Base-by-base conservation (phyloP, 2,797 vertebrate genomes). In the Echeneis naucrates region DNA sequence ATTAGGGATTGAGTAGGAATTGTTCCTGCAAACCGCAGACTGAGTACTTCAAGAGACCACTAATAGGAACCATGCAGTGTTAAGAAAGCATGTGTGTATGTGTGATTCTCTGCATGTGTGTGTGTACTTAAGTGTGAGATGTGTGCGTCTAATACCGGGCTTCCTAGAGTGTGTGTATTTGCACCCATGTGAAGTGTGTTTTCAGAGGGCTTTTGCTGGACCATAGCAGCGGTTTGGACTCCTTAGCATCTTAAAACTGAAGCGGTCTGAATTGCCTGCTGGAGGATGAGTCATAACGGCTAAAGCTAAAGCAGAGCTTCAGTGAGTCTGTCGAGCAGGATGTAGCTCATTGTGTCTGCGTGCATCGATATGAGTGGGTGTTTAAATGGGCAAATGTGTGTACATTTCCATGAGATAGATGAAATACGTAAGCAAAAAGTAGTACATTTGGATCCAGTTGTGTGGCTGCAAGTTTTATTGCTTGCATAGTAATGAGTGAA, bases 281-380 rank as follows among this genome's bases (percentile, higher is more conserved):
- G 76, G 81, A 83, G 78, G 88, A 92, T 93, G 93, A 93, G 89
- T 94, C 92, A 93, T 84, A 78, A 83, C 51, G 61, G 90, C 88
- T 87, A 70, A 88, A 87, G 86, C 88, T 88, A 82, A 91, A 90
- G 82, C 72, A 77, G 84, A 85, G 82, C 71, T 71, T 81, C 79
- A 75, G 87, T 48, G 32, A 75, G 78, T 72, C 78, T 80, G 81
- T 84, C 53, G 59, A 84, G 80, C 78, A 79, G 75, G 72, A 89
- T 81, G 83, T 76, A 73, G 83, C 75, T 87, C 79, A 75, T 82
- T 83, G 80, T 90, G 77, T 86, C 69, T 82, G 67, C n/a, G 68
- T 73, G 23, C 64, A 51, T 80, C 77, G 76, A 78, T 77, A 66
- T 37, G 54, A 82, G 80, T 82, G 77, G 74, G 73, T 85, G 64